Conservation (phyloP, 2,113 vertebrate species). For the Crotalus viridis region DNA sequence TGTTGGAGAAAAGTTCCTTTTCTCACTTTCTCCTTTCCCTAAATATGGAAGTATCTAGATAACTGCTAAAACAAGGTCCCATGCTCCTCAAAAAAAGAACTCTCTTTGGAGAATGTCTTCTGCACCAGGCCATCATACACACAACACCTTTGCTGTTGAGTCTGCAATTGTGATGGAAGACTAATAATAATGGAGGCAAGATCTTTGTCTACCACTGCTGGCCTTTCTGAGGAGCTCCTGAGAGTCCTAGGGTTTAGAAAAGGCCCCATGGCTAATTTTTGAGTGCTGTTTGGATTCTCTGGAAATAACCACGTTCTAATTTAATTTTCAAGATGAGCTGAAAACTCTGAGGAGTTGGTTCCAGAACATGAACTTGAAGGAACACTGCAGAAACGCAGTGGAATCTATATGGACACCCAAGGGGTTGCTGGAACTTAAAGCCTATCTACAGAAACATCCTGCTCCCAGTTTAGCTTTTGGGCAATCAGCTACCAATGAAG, state of each 20-base stretch:
- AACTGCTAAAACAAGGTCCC: background rate
- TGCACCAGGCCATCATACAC: background rate
- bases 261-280: background rate
- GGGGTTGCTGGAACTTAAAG: slow-evolving; percentile 72
- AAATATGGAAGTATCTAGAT: background rate
- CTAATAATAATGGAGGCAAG: background rate
- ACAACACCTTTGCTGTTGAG: background rate
- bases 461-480: slow-evolving; percentile 55
- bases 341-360: slow-evolving; percentile 78
- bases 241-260: background rate
- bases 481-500: slow-evolving; percentile 66
- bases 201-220: background rate
- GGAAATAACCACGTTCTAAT: background rate
- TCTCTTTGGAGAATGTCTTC: background rate
- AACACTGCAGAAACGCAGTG: slow-evolving; percentile 74
- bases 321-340: slow-evolving; percentile 71
- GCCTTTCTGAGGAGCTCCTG: background rate
- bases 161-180: background rate
- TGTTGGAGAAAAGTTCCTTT: background rate
- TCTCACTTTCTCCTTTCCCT: background rate
- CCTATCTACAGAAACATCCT: slow-evolving; percentile 82
- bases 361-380: slow-evolving; percentile 69
- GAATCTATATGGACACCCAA: slow-evolving; percentile 72
- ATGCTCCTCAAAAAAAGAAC: background rate
- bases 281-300: background rate